Evolutionary conservation across 23 tunicate species (phyloP), one percentile per base, ranked within the genome.

Genomic region (Pegea sp.): DNA sequence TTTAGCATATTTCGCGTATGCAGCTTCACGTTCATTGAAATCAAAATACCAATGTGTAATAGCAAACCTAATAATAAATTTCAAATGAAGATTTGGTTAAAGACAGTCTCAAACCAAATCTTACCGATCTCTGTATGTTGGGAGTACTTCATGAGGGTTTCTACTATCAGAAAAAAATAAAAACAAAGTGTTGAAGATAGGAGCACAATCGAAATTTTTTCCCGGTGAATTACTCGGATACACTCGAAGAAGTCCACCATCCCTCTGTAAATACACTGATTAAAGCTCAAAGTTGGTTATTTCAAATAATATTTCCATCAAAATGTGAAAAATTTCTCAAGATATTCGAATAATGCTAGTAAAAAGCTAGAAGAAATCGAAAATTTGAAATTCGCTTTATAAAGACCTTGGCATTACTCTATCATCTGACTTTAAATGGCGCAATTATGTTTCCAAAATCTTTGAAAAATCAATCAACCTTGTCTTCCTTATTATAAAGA

Each of bases 31-130:
- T 59, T 84, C 95, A 5, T 72, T 76, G 7, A 56, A 58, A 30
- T 84, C 84, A 52, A 84, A 84, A 59, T 84, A 84, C 95, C 95
- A 84, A 38, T 69, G 64, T 21, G 95, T 84, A 4, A 84, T 60
- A 28, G 95, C 95, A 58, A 84, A 84, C 44, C 95, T 84, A 58
- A 31, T 34, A 31, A 48, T 3, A 57, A 22, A 3, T 58, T 20
- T 20, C 22, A 16, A 16, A 25, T 25, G n/a, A 21, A 27, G 34
- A 6, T 20, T 20, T 6, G 6, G 7, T 7, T 7, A 55, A 4
- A 21, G 34, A 21, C 34, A 25, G 19, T 30, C 34, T 21, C 27
- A 20, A 34, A 19, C 18, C 18, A 18, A 1, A 8, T n/a, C 50
- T 5, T 30, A 79, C 93, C 95, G 63, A 57, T 65, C 42, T 24